Base-by-base conservation (phyloP, 2,888 invertebrate genomes). In the Lepidochrysops patricia region DNA sequence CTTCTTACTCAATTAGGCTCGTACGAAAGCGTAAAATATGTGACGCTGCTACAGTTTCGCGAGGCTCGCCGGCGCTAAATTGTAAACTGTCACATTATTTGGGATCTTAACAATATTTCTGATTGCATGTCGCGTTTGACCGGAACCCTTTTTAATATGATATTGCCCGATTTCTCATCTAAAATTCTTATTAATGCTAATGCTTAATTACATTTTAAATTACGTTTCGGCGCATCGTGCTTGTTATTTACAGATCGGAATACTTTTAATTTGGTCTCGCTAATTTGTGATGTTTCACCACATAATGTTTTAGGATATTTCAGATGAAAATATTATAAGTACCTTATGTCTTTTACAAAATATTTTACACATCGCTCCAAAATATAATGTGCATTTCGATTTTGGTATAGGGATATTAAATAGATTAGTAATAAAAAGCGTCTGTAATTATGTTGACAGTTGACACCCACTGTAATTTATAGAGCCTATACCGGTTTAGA, bases 11-110 rank as follows among this genome's bases (percentile, higher is more conserved):
- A 87, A 88, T 87, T 87, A 86, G 82, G 82, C 75, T 79, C 79
- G 73, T 84, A 80, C 84, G 79, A 84, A 85, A 82, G 82, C 77
- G 79, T 86, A 85, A 87, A 79, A 82, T 88, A 87, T 87, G 85
- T 83, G 82, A 82, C 73, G 82, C 76, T 84, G 85, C 71, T 87
- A 84, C 83, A 84, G 82, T 84, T 85, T 82, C 78, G 71, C 73
- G 72, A 67, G 72, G 75, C 75, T 71, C 67, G 69, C 73, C 75
- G 73, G 73, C 72, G 67, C 72, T 82, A 85, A 87, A 82, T 85
- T 80, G 84, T 71, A 76, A 76, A 73, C 73, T 76, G 83, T 75
- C 84, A 79, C 82, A 78, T 86, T 80, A 84, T 79, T 87, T 85
- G 68, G 73, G 82, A 82, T 86, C 81, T 80, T 72, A 78, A 80